These are phyloP conservation scores for Actias luna DNA, from an alignment of 2,888 invertebrate species.

Conservation along the genomic window DNA sequence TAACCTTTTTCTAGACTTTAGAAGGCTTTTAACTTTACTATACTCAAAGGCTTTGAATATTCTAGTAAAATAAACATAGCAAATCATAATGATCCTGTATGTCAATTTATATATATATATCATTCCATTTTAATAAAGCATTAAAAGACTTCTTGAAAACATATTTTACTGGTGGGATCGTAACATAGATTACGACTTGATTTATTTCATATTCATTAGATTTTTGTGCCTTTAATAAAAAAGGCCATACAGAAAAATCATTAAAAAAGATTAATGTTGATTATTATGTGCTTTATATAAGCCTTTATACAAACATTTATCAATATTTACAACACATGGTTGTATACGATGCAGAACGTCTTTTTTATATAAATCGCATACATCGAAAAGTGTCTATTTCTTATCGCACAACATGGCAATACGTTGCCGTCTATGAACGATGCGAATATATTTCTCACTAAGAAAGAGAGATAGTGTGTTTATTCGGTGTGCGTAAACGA, in stretches of 20 bases:
- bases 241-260: neutral
- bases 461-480: constrained; percentile 46
- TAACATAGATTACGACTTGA: neutral
- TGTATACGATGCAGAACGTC: constrained; percentile 4
- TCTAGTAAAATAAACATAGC: neutral
- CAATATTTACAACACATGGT: neutral
- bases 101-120: too few relatives aligned
- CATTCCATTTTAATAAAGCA: neutral
- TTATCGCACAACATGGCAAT: constrained; percentile 1
- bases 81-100: too few relatives aligned
- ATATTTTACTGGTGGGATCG: neutral
- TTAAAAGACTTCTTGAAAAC: too few relatives aligned
- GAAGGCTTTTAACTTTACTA: too few relatives aligned
- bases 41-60: neutral
- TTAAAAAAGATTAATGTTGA: neutral
- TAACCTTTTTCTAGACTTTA: neutral
- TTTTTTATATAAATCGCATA: constrained; percentile 8
- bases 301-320: constrained; percentile 10
- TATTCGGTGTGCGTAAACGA: constrained; percentile 44
- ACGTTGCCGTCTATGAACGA: constrained; percentile 6
- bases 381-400: constrained; percentile 9
- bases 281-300: constrained; percentile 13
- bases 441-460: neutral
- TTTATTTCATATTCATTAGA: neutral
- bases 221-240: neutral